phyloP scores from a whole-genome alignment of 2,113 vertebrate species.

The Dasypus novemcinctus region DNA sequence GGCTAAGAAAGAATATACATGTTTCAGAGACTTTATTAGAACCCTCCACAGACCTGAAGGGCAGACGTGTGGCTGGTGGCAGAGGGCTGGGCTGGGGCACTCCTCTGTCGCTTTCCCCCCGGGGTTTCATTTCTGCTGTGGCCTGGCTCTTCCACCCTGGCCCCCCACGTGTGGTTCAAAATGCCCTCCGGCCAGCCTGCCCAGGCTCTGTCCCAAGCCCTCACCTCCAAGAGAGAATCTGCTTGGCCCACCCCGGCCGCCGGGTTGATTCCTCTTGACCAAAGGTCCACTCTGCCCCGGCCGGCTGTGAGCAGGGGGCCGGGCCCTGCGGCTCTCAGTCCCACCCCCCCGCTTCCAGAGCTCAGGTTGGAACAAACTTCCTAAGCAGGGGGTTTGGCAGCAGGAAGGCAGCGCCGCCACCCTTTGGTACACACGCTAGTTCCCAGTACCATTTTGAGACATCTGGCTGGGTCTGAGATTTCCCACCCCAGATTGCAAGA shows the following conservation, averaged over 20 bases:
- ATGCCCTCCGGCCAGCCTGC: too few species aligned
- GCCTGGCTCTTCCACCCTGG: rapidly evolving
- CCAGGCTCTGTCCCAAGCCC: background rate
- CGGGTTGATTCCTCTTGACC: background rate
- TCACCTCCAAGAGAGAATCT: background rate
- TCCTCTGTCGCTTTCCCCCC: too few species aligned
- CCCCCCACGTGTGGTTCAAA: background rate
- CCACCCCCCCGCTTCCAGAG: background rate
- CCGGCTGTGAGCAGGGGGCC: background rate
- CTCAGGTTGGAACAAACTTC: background rate
- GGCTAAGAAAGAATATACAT: background rate
- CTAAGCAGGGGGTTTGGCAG: background rate
- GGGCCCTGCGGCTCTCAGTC: background rate
- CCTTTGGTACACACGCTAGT: rapidly evolving
- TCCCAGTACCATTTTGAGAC: background rate
- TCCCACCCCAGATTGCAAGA: background rate
- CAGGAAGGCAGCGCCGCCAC: background rate
- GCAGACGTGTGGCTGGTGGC: too few species aligned
- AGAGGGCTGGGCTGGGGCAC: background rate
- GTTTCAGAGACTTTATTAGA: background rate
- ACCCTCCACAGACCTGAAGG: background rate
- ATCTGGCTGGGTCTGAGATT: too few species aligned
- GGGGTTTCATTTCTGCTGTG: background rate
- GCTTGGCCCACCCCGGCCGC: background rate
- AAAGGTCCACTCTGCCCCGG: background rate